A percentile compares a stretch with the other conserved stretches of the same genome.
Conservation (phyloP, 2,113 vertebrate species). For the Mus pahari region DNA sequence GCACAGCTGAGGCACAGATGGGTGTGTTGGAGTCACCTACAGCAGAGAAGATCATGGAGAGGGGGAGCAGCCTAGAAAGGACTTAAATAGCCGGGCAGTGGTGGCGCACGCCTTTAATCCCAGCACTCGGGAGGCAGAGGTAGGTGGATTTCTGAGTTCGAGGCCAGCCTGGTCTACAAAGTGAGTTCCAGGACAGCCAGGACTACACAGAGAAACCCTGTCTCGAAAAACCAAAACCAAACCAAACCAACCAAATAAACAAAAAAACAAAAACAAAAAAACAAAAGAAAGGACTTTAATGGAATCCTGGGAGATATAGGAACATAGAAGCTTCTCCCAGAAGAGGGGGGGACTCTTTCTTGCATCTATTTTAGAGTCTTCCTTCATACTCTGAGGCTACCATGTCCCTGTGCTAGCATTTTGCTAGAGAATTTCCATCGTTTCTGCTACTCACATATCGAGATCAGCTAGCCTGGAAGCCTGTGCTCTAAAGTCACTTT, state of each 20-base stretch:
- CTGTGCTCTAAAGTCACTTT: neutral
- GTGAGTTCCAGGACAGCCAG: too few species aligned
- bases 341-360: neutral
- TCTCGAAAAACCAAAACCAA: too few species aligned
- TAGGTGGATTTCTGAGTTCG: too few species aligned
- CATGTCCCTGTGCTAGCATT: neutral
- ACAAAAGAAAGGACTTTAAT: neutral
- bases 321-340: neutral
- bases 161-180: too few species aligned
- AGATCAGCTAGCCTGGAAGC: neutral
- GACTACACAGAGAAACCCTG: too few species aligned
- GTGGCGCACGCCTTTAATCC: too few species aligned
- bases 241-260: too few species aligned
- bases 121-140: too few species aligned
- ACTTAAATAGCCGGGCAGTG: too few species aligned
- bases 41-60: neutral
- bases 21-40: neutral
- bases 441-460: neutral
- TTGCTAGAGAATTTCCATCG: neutral
- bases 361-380: neutral
- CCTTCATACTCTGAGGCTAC: neutral
- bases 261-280: too few species aligned
- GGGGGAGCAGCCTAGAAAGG: neutral
- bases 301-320: neutral
- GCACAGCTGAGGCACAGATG: rapidly evolving